Evolutionary conservation across 2,888 invertebrate species (phyloP), one percentile per base, ranked within the genome.

Genomic region (Alloplasta piceator): DNA sequence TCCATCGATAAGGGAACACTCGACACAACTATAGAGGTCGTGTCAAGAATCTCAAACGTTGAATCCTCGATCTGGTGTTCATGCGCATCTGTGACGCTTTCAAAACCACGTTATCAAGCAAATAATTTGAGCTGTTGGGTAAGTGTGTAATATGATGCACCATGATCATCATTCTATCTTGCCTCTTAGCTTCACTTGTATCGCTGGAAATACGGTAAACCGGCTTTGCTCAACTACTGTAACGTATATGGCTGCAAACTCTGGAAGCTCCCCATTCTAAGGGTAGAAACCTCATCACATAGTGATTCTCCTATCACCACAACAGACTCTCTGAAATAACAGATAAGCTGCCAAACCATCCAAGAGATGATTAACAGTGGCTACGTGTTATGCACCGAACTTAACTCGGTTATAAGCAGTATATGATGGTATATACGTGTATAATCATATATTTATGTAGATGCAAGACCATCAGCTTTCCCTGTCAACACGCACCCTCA

Each of bases 271-370:
- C 14, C 6, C 9, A n/a, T 16, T 2, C 7, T 64, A 14, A 39
- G 4, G 41, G 7, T 3, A 7, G 14, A 46, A 43, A 38, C 39
- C 41, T 6, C n/a, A 41, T 38, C 56, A 60, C 52, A 4, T 9
- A 46, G 39, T 39, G 26, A 50, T 68, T 77, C 52, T 52, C 16
- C 43, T 52, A 39, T 43, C 43, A 7, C 48, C 60, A 78, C 60
- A 74, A 55, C 70, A 74, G 74, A 43, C 75, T 82, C 85, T 85
- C 88, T 86, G 87, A 86, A 86, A 87, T 83, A 87, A 84, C 87
- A 88, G 86, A 89, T 90, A 90, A 87, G 85, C 84, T 77, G 66
- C 76, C 26, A 74, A 58, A 26, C 77, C 50, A 63, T 79, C 77
- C 77, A 66, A 48, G 58, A 52, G 77, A 68, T 77, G 83, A 85